A percentile compares a stretch with the other conserved stretches of the same genome.
phyloP scores from a whole-genome alignment of 2,113 vertebrate species.

The Microcebus murinus region DNA sequence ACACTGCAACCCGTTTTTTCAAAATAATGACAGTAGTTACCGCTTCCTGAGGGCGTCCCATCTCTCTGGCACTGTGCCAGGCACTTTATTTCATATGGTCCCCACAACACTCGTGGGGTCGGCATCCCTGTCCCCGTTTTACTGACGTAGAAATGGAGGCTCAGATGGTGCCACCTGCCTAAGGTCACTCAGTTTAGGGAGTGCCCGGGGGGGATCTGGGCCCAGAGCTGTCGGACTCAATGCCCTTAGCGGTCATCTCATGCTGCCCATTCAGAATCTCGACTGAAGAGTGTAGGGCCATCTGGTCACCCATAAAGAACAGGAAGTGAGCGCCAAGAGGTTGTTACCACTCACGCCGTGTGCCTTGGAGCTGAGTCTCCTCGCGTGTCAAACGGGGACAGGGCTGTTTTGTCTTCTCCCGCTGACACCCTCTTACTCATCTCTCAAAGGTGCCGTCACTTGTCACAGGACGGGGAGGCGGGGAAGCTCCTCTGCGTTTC shows the following conservation, averaged over 20 bases:
- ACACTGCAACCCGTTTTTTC: not conserved
- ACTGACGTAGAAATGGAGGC: not conserved
- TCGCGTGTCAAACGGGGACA: not conserved
- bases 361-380: not conserved
- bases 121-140: not conserved
- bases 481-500: not conserved
- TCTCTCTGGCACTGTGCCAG: not conserved
- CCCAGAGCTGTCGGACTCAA: not conserved
- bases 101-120: not conserved
- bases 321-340: rapidly evolving
- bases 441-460: not conserved
- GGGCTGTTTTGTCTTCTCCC: not conserved
- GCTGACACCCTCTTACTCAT: not conserved
- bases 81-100: not conserved
- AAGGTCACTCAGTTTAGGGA: not conserved
- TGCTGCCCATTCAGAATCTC: too few species aligned
- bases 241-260: rapidly evolving
- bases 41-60: not conserved
- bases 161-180: not conserved
- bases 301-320: rapidly evolving
- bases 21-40: not conserved
- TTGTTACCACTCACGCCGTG: too few species aligned
- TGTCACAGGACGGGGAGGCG: not conserved
- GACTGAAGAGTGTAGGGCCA: not conserved
- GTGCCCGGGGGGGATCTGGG: not conserved